A percentile compares a stretch with the other conserved stretches of the same genome.
phyloP scores from a whole-genome alignment of 2,797 vertebrate genomes.

The Parotocinclus haroldoi region DNA sequence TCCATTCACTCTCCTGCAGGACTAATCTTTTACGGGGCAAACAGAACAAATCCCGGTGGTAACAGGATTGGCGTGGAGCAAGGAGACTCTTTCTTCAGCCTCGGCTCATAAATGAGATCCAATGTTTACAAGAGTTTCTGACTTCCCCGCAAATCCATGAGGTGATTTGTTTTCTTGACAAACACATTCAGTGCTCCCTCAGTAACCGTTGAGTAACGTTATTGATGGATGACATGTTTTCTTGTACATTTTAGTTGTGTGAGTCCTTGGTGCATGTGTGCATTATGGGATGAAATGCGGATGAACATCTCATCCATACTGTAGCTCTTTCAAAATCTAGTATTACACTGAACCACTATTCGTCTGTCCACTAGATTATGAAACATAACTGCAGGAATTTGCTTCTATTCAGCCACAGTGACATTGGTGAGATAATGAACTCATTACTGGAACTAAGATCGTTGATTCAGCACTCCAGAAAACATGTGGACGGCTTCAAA shows the following conservation, averaged over 20 bases:
- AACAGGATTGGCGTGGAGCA: constrained; percentile 71
- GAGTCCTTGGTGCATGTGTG: neutral
- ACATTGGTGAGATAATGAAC: too few relatives aligned
- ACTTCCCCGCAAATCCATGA: constrained; percentile 28
- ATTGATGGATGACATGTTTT: constrained; percentile 11
- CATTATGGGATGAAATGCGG: neutral
- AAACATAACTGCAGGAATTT: too few relatives aligned
- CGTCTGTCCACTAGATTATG: too few relatives aligned
- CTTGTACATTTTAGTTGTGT: constrained; percentile 3
- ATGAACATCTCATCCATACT: too few relatives aligned
- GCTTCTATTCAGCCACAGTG: too few relatives aligned
- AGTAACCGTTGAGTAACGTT: constrained; percentile 2
- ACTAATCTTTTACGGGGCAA: constrained; percentile 77
- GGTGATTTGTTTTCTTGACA: constrained; percentile 34
- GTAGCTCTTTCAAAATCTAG: neutral
- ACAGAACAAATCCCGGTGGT: constrained; percentile 71
- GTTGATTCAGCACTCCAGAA: too few relatives aligned
- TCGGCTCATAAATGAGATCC: constrained; percentile 52
- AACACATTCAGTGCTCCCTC: constrained; percentile 24
- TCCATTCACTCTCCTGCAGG: constrained; percentile 76
- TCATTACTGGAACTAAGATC: too few relatives aligned
- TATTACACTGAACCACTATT: too few relatives aligned
- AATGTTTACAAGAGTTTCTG: constrained; percentile 45
- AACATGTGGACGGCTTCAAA: too few relatives aligned
- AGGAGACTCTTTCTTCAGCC: constrained; percentile 36